Conservation (phyloP, 2,113 vertebrate genomes). For the Tyto alba region DNA sequence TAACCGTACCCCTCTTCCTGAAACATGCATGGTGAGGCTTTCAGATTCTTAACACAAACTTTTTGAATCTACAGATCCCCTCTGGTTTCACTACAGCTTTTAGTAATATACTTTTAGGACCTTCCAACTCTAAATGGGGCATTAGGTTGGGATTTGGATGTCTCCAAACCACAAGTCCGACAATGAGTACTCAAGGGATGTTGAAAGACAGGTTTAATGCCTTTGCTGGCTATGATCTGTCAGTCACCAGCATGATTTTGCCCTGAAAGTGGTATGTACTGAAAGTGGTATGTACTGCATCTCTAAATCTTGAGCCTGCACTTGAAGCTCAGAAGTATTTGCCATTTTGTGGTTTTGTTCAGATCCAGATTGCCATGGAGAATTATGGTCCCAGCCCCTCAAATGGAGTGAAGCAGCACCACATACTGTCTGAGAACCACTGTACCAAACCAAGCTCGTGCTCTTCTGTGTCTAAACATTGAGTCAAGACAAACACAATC, state of each 20-base stretch:
- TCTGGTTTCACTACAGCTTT: neutral
- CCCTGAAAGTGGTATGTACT: neutral
- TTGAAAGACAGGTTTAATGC: neutral
- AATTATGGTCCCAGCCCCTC: neutral
- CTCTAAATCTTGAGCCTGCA: neutral
- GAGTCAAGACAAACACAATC: neutral
- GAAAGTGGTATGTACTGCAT: neutral
- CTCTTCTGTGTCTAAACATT: neutral
- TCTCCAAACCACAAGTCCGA: neutral
- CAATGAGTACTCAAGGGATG: neutral
- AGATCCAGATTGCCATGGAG: neutral
- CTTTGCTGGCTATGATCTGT: neutral
- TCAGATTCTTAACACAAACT: neutral
- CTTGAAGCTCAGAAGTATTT: neutral
- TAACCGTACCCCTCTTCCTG: neutral
- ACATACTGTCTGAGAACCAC: neutral
- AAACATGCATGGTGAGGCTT: neutral
- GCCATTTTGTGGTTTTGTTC: neutral
- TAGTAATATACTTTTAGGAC: neutral
- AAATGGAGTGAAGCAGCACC: neutral
- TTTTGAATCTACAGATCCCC: neutral
- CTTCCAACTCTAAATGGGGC: neutral
- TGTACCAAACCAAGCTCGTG: neutral
- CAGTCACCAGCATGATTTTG: neutral
- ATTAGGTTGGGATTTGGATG: neutral